Evolutionary conservation across 2,113 vertebrate species (phyloP).

Genomic region (Malurus cyaneus): DNA sequence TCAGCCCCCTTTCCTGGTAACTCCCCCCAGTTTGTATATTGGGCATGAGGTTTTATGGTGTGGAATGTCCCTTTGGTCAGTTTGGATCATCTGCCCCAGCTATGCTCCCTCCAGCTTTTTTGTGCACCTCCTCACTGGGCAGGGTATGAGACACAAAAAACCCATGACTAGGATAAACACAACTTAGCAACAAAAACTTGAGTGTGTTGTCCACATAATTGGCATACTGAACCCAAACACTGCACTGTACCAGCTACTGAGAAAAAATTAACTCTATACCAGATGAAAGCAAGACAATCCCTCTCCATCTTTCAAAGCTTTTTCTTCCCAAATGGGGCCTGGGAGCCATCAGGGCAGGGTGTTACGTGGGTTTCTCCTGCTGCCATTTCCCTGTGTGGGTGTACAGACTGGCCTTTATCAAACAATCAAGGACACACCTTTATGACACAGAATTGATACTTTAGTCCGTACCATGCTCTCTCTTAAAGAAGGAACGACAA

Average conservation of each 20-base stretch:
- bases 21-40: neutral
- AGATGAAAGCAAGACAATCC: neutral
- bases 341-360: neutral
- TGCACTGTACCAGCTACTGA: neutral
- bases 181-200: neutral
- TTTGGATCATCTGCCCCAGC: rapidly evolving
- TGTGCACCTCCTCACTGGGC: neutral
- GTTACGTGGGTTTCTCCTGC: neutral
- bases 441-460: neutral
- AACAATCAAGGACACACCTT: neutral
- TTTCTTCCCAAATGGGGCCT: neutral
- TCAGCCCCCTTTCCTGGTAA: neutral
- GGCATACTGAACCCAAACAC: neutral
- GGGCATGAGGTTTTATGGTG: neutral
- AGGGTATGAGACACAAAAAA: neutral
- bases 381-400: neutral
- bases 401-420: neutral
- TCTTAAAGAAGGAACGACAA: neutral
- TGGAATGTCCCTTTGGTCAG: neutral
- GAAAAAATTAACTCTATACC: neutral
- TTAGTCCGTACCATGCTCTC: neutral
- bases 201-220: neutral
- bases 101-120: neutral
- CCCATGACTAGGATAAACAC: neutral
- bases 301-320: neutral